These are phyloP conservation scores for Coryphaenoides rupestris DNA, from an alignment of 2,113 vertebrate species.

Conservation along the genomic window DNA sequence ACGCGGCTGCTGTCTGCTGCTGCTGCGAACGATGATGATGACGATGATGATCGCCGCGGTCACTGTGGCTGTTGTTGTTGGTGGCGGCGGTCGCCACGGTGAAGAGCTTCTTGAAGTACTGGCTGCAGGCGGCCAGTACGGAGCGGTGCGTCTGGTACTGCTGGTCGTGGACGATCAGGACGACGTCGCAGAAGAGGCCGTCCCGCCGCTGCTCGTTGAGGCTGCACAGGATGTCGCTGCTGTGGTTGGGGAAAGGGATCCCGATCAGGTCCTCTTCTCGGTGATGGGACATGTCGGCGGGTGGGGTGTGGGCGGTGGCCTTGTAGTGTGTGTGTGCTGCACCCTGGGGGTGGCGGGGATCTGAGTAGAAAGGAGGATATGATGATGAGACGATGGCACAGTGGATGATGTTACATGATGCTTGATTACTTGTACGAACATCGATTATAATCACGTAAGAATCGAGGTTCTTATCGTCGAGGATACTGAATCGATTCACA, in stretches of 20 bases:
- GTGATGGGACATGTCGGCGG: constrained; percentile 84
- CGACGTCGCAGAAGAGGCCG: constrained; percentile 91
- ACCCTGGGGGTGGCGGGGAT: too few species aligned
- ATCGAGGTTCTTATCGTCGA: too few species aligned
- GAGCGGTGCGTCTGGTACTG: constrained; percentile 94
- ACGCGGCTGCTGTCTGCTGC: constrained; percentile 68
- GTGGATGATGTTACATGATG: too few species aligned
- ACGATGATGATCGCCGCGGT: too few species aligned
- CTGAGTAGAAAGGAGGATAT: too few species aligned
- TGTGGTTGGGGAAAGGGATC: constrained; percentile 98
- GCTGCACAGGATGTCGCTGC: constrained; percentile 92
- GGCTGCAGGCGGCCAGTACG: constrained; percentile 94
- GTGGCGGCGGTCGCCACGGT: constrained; percentile 80
- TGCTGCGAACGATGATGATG: too few species aligned
- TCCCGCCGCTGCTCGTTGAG: constrained; percentile 92
- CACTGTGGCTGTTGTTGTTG: constrained; percentile 52
- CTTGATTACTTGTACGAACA: too few species aligned
- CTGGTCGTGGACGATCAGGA: constrained; percentile 92
- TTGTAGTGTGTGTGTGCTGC: too few species aligned
- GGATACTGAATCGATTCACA: too few species aligned
- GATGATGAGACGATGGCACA: too few species aligned
- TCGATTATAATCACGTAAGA: too few species aligned
- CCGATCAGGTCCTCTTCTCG: constrained; percentile 93
- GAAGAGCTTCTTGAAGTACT: constrained; percentile 99
- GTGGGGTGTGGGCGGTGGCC: too few species aligned